Evolutionary conservation across 2,797 vertebrate species (phyloP).

Genomic region (Cetoscarus ocellatus): DNA sequence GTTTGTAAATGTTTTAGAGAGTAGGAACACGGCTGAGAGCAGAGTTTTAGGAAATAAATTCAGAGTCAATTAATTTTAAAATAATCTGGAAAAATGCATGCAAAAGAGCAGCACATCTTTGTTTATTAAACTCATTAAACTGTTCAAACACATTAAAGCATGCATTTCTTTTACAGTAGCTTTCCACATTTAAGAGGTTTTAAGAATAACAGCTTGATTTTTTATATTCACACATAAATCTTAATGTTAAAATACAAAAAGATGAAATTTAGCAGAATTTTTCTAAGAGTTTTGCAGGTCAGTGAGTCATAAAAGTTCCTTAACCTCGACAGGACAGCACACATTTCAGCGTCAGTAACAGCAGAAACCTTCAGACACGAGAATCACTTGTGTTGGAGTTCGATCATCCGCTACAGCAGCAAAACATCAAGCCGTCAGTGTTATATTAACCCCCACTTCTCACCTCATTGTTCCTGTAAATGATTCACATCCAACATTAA

Average conservation of each 20-base stretch:
- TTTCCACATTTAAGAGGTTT: conserved; percentile 47
- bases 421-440: conserved; percentile 14
- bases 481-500: conserved; percentile 1
- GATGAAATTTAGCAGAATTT: neutral
- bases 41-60: conserved; percentile 1
- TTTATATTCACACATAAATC: conserved; percentile 21
- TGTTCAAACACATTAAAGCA: conserved; percentile 36
- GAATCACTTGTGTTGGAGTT: neutral
- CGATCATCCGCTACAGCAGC: conserved; percentile 31
- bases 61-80: neutral
- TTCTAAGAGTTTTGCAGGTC: neutral
- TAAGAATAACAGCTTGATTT: conserved; percentile 12
- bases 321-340: neutral
- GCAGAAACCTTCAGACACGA: neutral
- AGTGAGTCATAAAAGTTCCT: neutral
- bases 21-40: conserved; percentile 13
- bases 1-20: conserved; percentile 3
- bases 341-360: conserved; percentile 9
- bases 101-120: conserved; percentile 13
- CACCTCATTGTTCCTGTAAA: conserved; percentile 17
- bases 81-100: conserved; percentile 22
- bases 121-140: conserved; percentile 10
- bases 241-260: conserved; percentile 20
- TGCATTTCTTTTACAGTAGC: conserved; percentile 61
- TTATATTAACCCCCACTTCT: conserved; percentile 6